A percentile compares a stretch with the other conserved stretches of the same genome.
These are phyloP conservation scores for Dicyrtomina minuta DNA, from an alignment of 2,888 invertebrate species.

Conservation along the genomic window DNA sequence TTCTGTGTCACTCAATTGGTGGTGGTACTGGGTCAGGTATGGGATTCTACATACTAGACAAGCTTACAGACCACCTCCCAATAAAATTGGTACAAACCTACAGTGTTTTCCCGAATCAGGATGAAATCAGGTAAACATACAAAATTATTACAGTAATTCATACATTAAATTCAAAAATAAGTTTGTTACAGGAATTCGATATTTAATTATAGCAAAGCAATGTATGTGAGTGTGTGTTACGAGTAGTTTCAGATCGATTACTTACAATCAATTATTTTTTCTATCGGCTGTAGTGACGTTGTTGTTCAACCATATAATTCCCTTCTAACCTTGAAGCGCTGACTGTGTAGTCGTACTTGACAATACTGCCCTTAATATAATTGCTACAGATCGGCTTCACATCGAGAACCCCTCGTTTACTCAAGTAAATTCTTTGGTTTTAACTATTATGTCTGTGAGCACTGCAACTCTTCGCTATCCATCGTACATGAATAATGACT, in stretches of 20 bases:
- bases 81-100: constrained; percentile 98
- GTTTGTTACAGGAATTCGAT: too few species aligned
- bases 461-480: constrained; percentile 94
- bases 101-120: constrained; percentile 97
- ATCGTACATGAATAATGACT: constrained; percentile 97
- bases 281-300: constrained; percentile 71
- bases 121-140: constrained; percentile 74
- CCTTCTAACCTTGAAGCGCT: constrained; percentile 84
- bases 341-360: constrained; percentile 97
- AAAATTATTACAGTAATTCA: neutral
- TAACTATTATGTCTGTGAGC: constrained; percentile 97
- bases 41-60: constrained; percentile 92
- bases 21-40: constrained; percentile 99
- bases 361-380: constrained; percentile 93
- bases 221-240: too few species aligned
- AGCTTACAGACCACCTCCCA: constrained; percentile 87
- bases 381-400: constrained; percentile 87
- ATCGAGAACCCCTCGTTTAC: constrained; percentile 95
- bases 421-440: constrained; percentile 95
- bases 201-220: too few species aligned
- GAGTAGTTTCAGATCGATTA: too few species aligned
- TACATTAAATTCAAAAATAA: too few species aligned
- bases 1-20: constrained; percentile 97
- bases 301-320: constrained; percentile 97
- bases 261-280: too few species aligned